These are phyloP conservation scores for Gadus chalcogrammus DNA, from an alignment of 2,113 vertebrate species.

Conservation along the genomic window DNA sequence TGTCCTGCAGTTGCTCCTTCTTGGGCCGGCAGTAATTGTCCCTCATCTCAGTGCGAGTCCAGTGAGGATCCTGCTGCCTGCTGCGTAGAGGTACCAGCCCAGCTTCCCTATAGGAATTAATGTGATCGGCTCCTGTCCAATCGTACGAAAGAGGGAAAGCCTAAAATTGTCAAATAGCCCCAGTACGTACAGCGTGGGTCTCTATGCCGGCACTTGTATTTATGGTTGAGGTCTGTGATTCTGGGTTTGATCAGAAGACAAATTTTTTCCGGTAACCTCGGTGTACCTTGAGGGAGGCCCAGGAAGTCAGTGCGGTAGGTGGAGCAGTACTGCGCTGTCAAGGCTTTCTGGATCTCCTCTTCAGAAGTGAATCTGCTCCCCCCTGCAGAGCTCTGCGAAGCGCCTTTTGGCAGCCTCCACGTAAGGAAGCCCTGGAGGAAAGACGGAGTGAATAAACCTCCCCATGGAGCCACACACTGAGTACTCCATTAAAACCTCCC, in stretches of 20 bases:
- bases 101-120: slow-evolving; percentile 39
- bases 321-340: slow-evolving; percentile 72
- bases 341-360: slow-evolving; percentile 51
- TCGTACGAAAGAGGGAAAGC: background rate
- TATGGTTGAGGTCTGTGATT: too few relatives aligned
- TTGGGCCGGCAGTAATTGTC: slow-evolving; percentile 64
- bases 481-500: too few relatives aligned
- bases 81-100: slow-evolving; percentile 29
- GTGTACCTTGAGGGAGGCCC: slow-evolving; percentile 66
- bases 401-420: slow-evolving; percentile 65
- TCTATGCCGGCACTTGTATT: background rate
- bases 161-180: background rate
- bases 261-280: too few relatives aligned
- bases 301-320: slow-evolving; percentile 74
- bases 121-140: slow-evolving; percentile 52
- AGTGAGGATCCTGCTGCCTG: slow-evolving; percentile 35
- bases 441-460: slow-evolving; percentile 30
- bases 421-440: slow-evolving; percentile 51
- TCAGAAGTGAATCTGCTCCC: slow-evolving; percentile 39
- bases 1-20: slow-evolving; percentile 35
- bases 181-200: background rate
- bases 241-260: too few relatives aligned
- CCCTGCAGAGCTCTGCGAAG: slow-evolving; percentile 20
- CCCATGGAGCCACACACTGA: slow-evolving; percentile 1
- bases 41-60: slow-evolving; percentile 68